Base-by-base conservation (phyloP, 2,797 vertebrate species). In the Diplodus sargus region DNA sequence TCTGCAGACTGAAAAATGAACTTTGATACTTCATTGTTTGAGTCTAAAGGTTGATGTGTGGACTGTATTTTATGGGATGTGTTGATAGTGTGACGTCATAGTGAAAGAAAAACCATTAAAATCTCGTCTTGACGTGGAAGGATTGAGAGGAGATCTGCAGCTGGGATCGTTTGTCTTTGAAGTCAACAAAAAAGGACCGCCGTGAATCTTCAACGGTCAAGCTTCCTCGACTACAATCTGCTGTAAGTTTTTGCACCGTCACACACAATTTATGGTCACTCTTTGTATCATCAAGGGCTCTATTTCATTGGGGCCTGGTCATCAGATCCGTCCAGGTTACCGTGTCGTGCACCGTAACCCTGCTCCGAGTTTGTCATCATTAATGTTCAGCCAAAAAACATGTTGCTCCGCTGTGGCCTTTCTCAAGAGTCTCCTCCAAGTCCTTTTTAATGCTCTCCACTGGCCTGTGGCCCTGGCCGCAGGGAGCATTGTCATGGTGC, bases 281-380 rank as follows among this genome's bases (percentile, higher is more conserved):
- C 13, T 15, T 47, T 54, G 15, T 47, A 4, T 54, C 39, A 11
- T 30, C 54, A 22, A 3, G 9, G 0, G 12, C 39, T 63, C 0
- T 16, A 4, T 69, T 70, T 75, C 4, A 0, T 25, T 72, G 9
- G 12, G 43, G 22, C 51, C 30, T 11, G 60, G 57, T 28, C 15
- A 56, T 54, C 28, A 1, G 5, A 18, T 48, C 14, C 0, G 54
- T 51, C 18, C 62, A 74, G 86, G 84, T 87, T 86, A 81, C 42
- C 13, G 60, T 87, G 89, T 89, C 86, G 58, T 58, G 80, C 83
- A 70, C 87, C 28, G 47, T 90, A 71, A 82, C 89, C 82, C 76
- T 10, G 34, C 59, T 60, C 61, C 1, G 74, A 85, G 85, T 92
- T 83, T 80, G 85, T 93, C 91, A 90, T 94, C 90, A 93, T 94